These are phyloP conservation scores for Mesocentrotus franciscanus DNA, from an alignment of 53 echinoderm and acorn worm genomes.

Conservation along the genomic window DNA sequence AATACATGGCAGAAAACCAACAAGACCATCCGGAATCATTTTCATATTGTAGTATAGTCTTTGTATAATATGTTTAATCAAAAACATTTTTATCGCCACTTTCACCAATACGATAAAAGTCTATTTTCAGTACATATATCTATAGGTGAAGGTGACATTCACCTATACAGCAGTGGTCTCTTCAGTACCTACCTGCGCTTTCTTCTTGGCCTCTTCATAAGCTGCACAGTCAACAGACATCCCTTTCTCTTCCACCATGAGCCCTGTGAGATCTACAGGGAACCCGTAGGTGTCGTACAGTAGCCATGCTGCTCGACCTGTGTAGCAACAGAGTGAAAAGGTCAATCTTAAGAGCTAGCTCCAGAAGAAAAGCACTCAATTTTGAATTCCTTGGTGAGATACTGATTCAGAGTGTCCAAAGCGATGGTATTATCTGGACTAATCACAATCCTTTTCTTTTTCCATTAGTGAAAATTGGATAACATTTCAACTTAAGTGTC, in stretches of 20 bases:
- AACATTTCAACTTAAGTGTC: too few species aligned
- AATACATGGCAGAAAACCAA: background rate
- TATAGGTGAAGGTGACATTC: too few species aligned
- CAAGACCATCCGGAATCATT: background rate
- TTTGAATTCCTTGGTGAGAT: background rate
- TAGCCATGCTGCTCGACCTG: slow-evolving; percentile 96
- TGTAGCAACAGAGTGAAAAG: background rate
- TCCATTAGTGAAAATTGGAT: background rate
- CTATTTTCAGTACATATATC: too few species aligned
- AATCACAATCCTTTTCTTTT: background rate
- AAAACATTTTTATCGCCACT: background rate
- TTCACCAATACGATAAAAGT: background rate
- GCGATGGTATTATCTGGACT: background rate
- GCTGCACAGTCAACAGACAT: slow-evolving; percentile 85
- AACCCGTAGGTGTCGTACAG: slow-evolving; percentile 99
- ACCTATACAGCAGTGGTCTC: background rate
- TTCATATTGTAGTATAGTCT: background rate
- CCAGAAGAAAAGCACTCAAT: background rate
- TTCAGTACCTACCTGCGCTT: slow-evolving; percentile 80
- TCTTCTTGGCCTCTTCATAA: slow-evolving; percentile 91
- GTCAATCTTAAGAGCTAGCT: background rate
- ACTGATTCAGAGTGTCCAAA: background rate
- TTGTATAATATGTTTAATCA: background rate
- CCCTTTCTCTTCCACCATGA: slow-evolving; percentile 97
- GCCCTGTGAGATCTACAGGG: slow-evolving; percentile 88